Base-by-base conservation (phyloP, 2,797 vertebrate genomes). In the Allobates femoralis region DNA sequence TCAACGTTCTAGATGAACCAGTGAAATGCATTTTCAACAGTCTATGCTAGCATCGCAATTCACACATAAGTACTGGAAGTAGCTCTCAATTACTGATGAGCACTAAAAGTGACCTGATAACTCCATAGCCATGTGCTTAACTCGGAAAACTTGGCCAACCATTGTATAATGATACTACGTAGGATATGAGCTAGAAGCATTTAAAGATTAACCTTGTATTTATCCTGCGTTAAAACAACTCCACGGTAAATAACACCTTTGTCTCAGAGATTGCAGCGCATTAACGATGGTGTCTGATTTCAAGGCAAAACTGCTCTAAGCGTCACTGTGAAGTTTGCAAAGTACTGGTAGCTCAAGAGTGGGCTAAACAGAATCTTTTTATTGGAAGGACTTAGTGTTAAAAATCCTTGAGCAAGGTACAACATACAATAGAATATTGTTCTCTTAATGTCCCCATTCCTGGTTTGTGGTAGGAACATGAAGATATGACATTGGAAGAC, bases 371-470 rank as follows among this genome's bases (percentile, higher is more conserved):
- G 23, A 46, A 73, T 14, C 32, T 34, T 73, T 41, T 37, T n/a
- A 3, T 62, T 23, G 19, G 23, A 69, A 37, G 30, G 8, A 18
- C 66, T 69, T 34, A 37, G 30, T 4, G 8, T 23, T 69, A 7
- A 30, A 21, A 69, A 46, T 2, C 69, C 21, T 73, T 73, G 37
- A 21, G 37, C n/a, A 41, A 14, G 32, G 69, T 41, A n/a, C 37
- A 46, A 23, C n/a, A 41, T 73, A 46, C 69, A 73, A 73, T 73
- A 73, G 37, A 37, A 37, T 73, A 73, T 46, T 46, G n/a, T 73
- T 23, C 23, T 23, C 21, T 73, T 1, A 73, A 12, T 37, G 67
- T 21, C 23, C 0, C 8, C 21, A 10, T 23, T 37, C 30, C 30
- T 34, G 32, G 5, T 19, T 32, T 67, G 18, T 21, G 19, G 6